A percentile compares a stretch with the other conserved stretches of the same genome.
Conservation (phyloP, 1,140 invertebrate species). For the Drosophila erecta region DNA sequence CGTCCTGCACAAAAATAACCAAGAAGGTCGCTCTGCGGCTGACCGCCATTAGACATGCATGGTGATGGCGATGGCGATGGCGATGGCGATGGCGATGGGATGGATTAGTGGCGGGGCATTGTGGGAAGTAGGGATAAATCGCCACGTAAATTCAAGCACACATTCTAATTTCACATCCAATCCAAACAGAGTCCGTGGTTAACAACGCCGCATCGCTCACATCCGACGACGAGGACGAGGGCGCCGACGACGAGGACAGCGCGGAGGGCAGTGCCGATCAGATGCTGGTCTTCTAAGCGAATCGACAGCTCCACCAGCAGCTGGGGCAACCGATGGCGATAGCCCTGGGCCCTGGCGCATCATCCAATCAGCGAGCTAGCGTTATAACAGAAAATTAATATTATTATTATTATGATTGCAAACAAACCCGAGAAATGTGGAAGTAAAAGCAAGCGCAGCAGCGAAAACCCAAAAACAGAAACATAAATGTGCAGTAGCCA, state of each 20-base stretch:
- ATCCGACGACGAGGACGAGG: constrained; percentile 89
- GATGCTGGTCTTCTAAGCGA: constrained; percentile 90
- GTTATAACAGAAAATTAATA: constrained; percentile 67
- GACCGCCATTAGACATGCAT: constrained; percentile 17
- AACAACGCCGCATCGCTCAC: constrained; percentile 86
- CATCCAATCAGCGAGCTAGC: constrained; percentile 67
- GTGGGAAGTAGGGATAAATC: neutral
- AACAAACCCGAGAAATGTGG: constrained; percentile 34
- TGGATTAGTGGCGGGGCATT: constrained; percentile 7
- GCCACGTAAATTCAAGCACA: constrained; percentile 9
- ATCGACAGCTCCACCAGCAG: neutral
- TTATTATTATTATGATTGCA: constrained; percentile 67
- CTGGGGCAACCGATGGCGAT: constrained; percentile 41
- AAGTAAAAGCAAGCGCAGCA: constrained; percentile 36
- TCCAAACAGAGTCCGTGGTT: constrained; percentile 86
- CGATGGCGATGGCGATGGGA: neutral
- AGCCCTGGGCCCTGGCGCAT: constrained; percentile 48
- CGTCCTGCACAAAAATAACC: neutral
- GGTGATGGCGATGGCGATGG: neutral
- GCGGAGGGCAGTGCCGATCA: constrained; percentile 92
- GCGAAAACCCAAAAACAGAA: constrained; percentile 35
- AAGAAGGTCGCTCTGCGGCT: constrained; percentile 8
- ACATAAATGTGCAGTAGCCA: constrained; percentile 79
- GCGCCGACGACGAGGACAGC: constrained; percentile 88
- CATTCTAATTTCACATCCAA: constrained; percentile 62